Evolutionary conservation across 53 echinoderm and acorn worm genomes (phyloP), one percentile per base, ranked within the genome.

Genomic region (Crossaster papposus): DNA sequence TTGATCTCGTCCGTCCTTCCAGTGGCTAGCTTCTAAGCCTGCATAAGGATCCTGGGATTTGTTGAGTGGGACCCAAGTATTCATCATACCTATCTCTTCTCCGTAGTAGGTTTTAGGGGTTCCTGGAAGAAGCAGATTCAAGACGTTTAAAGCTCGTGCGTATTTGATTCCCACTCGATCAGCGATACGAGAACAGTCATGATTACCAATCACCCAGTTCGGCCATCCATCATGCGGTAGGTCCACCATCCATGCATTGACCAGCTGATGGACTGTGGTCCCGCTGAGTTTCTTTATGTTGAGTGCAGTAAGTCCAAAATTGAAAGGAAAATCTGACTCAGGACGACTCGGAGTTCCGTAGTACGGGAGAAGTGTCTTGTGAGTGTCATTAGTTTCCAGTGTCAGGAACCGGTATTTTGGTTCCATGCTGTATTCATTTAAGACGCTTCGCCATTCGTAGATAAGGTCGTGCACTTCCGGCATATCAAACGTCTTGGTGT

Each of bases 51-150:
- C 96, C 88, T 95, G 95, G 9, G 95, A 74, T 28, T 93, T 85
- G 31, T 95, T 85, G 63, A 88, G 90, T 18, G 90, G 76, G 14
- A 95, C 88, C 70, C 82, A 82, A 65, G 92, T 92, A 28, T 95
- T 91, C 55, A 92, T 92, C 96, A 96, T 96, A 0, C 92, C 96
- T 18, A 96, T 90, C 83, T 96, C 96, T 62, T 96, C 96, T 1
- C 96, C 96, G 64, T 96, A 96, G 90, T 96, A 96, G 15, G 93
- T 92, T 14, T 92, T 96, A 14, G 96, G 95, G n/a, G 95, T 96
- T 24, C 96, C 96, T 1, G 96, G 96, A 51, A 96, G 89, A 1
- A 95, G 92, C 1, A 96, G 78, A 72, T 95, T 92, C 65, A 96
- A 51, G 24, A 95, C 87, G 89, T 96, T 95, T 26, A 88, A 79